These are phyloP conservation scores for Nerophis lumbriciformis DNA, from an alignment of 2,113 vertebrate species.

Conservation along the genomic window DNA sequence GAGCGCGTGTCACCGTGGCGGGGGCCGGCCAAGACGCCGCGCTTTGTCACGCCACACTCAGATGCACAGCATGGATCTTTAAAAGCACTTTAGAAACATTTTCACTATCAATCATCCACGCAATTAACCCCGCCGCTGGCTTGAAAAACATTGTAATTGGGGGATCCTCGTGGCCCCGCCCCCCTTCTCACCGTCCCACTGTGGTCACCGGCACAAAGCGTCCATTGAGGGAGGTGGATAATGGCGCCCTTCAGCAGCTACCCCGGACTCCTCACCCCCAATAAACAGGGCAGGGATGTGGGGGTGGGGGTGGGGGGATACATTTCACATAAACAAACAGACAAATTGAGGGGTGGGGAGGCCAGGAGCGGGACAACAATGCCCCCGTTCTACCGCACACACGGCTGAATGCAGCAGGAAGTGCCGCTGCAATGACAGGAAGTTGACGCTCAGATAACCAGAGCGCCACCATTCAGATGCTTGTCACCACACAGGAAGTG, in stretches of 20 bases:
- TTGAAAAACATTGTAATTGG: constrained; percentile 62
- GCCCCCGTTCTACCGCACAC: neutral
- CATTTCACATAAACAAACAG: constrained; percentile 49
- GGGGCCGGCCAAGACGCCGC: neutral
- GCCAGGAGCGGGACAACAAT: constrained; percentile 20
- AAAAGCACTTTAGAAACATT: neutral
- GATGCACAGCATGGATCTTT: neutral
- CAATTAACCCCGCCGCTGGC: neutral
- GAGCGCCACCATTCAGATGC: neutral
- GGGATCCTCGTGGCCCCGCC: constrained; percentile 30
- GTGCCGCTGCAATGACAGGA: constrained; percentile 48
- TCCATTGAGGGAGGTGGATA: constrained; percentile 65
- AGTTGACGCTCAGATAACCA: constrained; percentile 26
- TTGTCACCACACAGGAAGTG: constrained; percentile 1
- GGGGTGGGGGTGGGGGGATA: constrained; percentile 3
- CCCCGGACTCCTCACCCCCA: constrained; percentile 15
- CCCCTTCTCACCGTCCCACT: constrained; percentile 21
- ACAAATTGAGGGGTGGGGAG: constrained; percentile 20
- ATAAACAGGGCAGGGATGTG: neutral
- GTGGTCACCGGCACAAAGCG: constrained; percentile 54
- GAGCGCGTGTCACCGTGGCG: constrained; percentile 2
- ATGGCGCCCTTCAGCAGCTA: constrained; percentile 62
- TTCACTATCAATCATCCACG: neutral
- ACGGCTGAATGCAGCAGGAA: constrained; percentile 47
- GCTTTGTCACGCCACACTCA: too few relatives aligned